A percentile compares a stretch with the other conserved stretches of the same genome.
These are phyloP conservation scores for Perognathus longimembris DNA, from an alignment of 2,113 vertebrate species.

Conservation along the genomic window DNA sequence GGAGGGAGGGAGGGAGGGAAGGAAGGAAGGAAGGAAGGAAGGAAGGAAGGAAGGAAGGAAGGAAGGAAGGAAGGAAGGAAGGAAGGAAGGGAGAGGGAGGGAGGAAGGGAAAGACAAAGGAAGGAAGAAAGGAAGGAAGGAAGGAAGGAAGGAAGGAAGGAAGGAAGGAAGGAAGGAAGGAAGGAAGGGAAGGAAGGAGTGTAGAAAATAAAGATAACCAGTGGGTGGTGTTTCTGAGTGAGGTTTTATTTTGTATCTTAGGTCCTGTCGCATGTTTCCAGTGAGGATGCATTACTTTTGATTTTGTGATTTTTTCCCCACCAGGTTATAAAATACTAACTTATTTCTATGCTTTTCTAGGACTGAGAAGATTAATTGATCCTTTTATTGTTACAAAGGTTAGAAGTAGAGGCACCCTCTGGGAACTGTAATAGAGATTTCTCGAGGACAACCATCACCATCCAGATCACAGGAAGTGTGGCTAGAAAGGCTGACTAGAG, in stretches of 20 bases:
- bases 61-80: too few species aligned
- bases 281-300: neutral
- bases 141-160: too few species aligned
- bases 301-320: neutral
- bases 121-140: too few species aligned
- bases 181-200: too few species aligned
- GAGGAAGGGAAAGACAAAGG: too few species aligned
- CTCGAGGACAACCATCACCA: neutral
- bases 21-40: too few species aligned
- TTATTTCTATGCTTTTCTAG: neutral
- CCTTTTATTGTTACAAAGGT: conserved; percentile 11
- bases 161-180: too few species aligned
- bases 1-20: too few species aligned
- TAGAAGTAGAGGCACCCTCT: neutral
- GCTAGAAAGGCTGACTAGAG: neutral
- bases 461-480: neutral
- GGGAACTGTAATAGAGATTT: neutral
- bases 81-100: too few species aligned
- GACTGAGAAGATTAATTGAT: neutral
- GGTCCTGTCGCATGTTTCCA: neutral
- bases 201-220: neutral
- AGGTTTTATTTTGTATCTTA: conserved; percentile 28
- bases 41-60: too few species aligned
- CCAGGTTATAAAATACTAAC: neutral
- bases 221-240: neutral